Conservation (phyloP, 2,113 vertebrate species). For the Eulacestoma nigropectus region DNA sequence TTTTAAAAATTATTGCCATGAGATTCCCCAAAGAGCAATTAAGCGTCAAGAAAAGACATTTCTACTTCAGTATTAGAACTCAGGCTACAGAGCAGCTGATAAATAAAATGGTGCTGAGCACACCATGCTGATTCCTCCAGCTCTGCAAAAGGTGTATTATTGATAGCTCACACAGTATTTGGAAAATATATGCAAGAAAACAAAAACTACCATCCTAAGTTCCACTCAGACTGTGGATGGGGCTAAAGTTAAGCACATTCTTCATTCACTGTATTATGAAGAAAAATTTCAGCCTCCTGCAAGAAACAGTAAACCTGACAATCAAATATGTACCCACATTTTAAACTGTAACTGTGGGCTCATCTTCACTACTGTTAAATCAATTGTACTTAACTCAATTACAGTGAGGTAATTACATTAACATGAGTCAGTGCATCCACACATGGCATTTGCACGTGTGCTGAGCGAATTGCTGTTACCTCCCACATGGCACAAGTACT, state of each 20-base stretch:
- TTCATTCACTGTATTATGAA: background rate
- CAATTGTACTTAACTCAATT: constrained; percentile 65
- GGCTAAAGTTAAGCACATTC: background rate
- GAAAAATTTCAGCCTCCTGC: background rate
- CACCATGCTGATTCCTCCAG: background rate
- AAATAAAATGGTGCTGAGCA: background rate
- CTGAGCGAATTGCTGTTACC: constrained; percentile 24
- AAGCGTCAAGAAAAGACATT: background rate
- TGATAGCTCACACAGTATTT: rapidly evolving
- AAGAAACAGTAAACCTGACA: background rate
- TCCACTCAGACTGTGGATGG: background rate
- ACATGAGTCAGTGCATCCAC: constrained; percentile 65
- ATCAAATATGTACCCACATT: background rate
- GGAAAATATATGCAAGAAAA: background rate
- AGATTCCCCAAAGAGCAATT: background rate
- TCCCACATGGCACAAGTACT: constrained; percentile 37
- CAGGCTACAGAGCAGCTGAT: background rate
- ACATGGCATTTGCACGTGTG: constrained; percentile 58
- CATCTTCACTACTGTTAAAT: constrained; percentile 59
- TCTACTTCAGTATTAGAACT: background rate
- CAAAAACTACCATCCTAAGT: background rate
- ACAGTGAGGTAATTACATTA: constrained; percentile 61
- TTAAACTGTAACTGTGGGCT: constrained; percentile 32
- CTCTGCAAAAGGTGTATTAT: background rate
- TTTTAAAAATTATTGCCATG: background rate